Evolutionary conservation across 2,888 invertebrate species (phyloP), one percentile per base, ranked within the genome.

Genomic region (Oxyteleia sp.): DNA sequence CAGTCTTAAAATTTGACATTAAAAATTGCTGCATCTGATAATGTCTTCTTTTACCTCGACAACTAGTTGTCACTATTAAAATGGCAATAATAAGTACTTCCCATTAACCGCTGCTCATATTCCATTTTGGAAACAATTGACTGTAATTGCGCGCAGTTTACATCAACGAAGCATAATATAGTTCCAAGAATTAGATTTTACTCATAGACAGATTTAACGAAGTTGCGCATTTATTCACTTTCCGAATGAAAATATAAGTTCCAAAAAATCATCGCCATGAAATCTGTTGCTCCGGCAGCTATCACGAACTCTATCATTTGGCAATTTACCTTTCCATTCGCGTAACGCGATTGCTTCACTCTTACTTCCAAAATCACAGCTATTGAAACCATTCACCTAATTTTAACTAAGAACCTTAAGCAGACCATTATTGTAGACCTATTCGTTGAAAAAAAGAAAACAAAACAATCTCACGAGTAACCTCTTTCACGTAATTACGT

Each of bases 81-180:
- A 81, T 75, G 18, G 53, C 69, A 81, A 75, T 81, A 53, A 81
- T 74, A 53, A 81, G 80, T n/a, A 74, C 81, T 74, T 81, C 68
- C 74, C 69, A 75, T 74, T 63, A 75, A 69, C 47, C 66, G 20
- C 47, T 51, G 41, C 81, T 81, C 74, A 63, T 81, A 81, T 69
- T 74, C 74, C 69, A 75, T 81, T 81, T 81, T 74, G 69, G 55
- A 81, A 81, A 81, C 61, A 81, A 81, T 81, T 81, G 81, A 81
- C 15, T 23, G 74, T 63, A 81, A 81, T 81, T 81, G 63, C 68
- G 35, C 43, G 49, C 47, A 81, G 74, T 81, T 81, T 74, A 81
- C 59, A 81, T 49, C 81, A 75, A 81, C 74, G 72, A 81, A 69
- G 74, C 29, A 69, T 75, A 75, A 81, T 75, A 41, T 15, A 53